Conservation (phyloP, 2,113 vertebrate genomes). For the Panthera tigris region DNA sequence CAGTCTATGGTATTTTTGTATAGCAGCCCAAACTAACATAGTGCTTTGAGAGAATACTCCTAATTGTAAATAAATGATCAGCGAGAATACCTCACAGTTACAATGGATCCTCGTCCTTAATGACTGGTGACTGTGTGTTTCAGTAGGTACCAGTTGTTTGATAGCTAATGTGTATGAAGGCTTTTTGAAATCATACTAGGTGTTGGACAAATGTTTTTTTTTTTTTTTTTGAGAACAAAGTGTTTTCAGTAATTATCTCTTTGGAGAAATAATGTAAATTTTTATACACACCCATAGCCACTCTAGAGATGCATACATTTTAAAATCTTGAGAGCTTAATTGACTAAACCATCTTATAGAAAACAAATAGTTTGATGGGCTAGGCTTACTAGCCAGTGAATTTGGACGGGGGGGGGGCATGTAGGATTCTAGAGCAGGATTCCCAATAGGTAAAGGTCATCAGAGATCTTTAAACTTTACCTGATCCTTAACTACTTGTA, state of each 20-base stretch:
- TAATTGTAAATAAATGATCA: background rate
- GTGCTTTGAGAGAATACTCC: background rate
- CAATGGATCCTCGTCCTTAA: background rate
- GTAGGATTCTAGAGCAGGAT: background rate
- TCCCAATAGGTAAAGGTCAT: background rate
- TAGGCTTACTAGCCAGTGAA: background rate
- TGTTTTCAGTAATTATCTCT: background rate
- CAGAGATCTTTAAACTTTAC: background rate
- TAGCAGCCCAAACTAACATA: background rate
- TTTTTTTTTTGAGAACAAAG: background rate
- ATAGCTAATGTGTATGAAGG: background rate
- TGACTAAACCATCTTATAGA: background rate
- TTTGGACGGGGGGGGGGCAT: background rate
- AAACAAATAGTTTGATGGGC: background rate
- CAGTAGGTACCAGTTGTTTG: background rate
- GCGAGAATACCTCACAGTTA: background rate
- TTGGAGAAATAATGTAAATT: background rate
- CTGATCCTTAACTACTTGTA: no score
- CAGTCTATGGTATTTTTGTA: background rate
- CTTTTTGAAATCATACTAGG: background rate
- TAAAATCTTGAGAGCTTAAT: background rate
- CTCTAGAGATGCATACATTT: background rate
- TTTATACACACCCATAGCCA: background rate
- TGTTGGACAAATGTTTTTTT: background rate
- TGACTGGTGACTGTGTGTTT: background rate